These are phyloP conservation scores for Nephrotoma appendiculata DNA, from an alignment of 2,888 invertebrate genomes.

Conservation along the genomic window DNA sequence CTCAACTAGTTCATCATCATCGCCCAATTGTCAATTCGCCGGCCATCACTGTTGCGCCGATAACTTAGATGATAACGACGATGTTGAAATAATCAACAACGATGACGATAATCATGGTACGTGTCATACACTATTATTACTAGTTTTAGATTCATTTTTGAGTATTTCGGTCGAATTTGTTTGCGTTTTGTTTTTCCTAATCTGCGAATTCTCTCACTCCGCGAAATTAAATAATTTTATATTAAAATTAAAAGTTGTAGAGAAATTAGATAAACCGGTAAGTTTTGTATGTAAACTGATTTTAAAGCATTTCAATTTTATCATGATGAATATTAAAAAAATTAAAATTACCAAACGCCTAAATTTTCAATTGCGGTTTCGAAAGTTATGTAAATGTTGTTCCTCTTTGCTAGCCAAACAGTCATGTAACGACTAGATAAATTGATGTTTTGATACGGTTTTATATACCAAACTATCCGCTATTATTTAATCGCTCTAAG, in stretches of 20 bases:
- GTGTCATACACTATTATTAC: not conserved
- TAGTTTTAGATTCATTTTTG: not conserved
- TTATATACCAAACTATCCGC: not conserved
- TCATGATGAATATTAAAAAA: no score
- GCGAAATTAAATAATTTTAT: not conserved
- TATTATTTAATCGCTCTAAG: not conserved
- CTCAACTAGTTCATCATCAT: not conserved
- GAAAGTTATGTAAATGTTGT: no score
- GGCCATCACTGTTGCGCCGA: not conserved
- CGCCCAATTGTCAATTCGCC: conserved; percentile 3
- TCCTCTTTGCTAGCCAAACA: no score
- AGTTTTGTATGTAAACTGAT: not conserved
- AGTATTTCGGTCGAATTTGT: not conserved
- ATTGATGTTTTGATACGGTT: not conserved
- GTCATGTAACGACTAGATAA: not conserved
- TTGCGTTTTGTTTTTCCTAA: not conserved
- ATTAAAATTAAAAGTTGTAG: not conserved
- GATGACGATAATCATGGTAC: not conserved
- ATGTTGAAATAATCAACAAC: not conserved
- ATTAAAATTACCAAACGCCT: no score
- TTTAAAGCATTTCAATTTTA: no score
- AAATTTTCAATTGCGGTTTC: no score
- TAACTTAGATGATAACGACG: not conserved
- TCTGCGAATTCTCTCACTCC: not conserved
- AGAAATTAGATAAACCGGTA: not conserved